These are phyloP conservation scores for Apistogramma diplotaenia DNA, from an alignment of 2,113 vertebrate genomes.

Conservation along the genomic window DNA sequence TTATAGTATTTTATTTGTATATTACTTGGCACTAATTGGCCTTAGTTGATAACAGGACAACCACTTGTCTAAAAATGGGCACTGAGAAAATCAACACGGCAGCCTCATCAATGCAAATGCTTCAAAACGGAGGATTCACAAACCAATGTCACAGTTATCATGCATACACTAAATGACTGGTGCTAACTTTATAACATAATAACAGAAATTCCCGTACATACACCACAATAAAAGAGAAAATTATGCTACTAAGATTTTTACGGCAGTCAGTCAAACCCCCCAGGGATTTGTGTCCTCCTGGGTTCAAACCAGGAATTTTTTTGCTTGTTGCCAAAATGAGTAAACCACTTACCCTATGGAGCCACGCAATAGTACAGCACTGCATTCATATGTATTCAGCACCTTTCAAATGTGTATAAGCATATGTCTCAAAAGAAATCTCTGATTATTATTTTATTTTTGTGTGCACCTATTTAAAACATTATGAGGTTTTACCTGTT, in stretches of 20 bases:
- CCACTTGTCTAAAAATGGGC: not conserved
- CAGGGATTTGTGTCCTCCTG: not conserved
- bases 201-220: no score
- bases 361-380: no score
- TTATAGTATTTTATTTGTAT: no score
- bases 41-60: not conserved
- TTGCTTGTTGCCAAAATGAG: not conserved
- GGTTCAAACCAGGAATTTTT: not conserved
- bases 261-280: fast-evolving
- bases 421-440: fast-evolving
- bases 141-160: not conserved
- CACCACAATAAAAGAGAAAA: no score
- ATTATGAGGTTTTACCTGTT: not conserved
- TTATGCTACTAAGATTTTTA: no score
- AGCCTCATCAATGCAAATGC: not conserved
- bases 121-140: not conserved
- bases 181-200: not conserved
- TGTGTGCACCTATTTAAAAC: not conserved
- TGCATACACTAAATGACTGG: not conserved
- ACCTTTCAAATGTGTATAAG: not conserved
- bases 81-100: not conserved
- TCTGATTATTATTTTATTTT: not conserved
- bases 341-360: not conserved
- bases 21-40: not conserved
- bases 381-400: no score